Percentiles rank a stretch among this genome's conserved stretches.
Conservation (phyloP, 2,888 invertebrate genomes). For the Heliothis peltigera region DNA sequence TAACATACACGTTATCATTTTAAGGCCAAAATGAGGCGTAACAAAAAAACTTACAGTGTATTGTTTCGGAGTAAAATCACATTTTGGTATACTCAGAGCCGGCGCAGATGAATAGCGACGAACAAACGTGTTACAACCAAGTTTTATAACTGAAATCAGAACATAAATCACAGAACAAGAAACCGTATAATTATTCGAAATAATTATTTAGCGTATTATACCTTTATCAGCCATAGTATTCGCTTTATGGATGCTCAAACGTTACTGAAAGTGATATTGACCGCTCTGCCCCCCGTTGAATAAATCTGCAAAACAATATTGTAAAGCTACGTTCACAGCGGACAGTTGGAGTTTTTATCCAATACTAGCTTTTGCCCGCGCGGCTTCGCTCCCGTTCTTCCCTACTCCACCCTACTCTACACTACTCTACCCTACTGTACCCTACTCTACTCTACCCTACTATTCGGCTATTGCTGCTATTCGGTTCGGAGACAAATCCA, state of each 20-base stretch:
- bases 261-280: constrained; percentile 34
- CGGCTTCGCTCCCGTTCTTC: too few species aligned
- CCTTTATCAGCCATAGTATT: constrained; percentile 54
- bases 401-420: too few species aligned
- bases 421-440: too few species aligned
- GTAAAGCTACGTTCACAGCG: constrained; percentile 26
- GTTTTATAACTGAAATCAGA: constrained; percentile 58
- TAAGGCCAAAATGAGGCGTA: neutral
- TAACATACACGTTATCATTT: too few species aligned
- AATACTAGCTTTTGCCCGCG: too few species aligned
- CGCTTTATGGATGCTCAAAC: constrained; percentile 12
- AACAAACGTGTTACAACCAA: constrained; percentile 47
- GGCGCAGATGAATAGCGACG: constrained; percentile 59
- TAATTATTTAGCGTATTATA: constrained; percentile 8
- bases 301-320: constrained; percentile 37
- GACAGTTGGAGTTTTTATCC: neutral
- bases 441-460: too few species aligned
- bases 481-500: too few species aligned
- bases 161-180: constrained; percentile 15
- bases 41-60: constrained; percentile 73
- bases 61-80: constrained; percentile 73
- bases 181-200: neutral
- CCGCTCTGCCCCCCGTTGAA: constrained; percentile 27
- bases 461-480: too few species aligned
- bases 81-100: constrained; percentile 62